Conservation (phyloP, 1,140 invertebrate genomes). For the Heliothis virescens region DNA sequence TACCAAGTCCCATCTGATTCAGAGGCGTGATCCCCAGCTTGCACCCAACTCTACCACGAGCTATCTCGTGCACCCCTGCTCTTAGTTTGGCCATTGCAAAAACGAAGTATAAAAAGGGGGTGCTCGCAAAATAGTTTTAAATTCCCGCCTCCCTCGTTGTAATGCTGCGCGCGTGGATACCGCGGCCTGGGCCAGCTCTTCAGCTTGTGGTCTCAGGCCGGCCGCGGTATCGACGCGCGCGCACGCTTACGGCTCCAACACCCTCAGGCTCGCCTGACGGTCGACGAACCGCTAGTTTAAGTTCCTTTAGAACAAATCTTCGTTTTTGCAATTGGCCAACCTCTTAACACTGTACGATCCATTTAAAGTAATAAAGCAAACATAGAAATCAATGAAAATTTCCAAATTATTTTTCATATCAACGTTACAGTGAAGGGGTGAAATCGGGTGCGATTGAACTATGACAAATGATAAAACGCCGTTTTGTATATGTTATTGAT, state of each 20-base stretch:
- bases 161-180: conserved; percentile 49
- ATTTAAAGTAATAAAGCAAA: conserved; percentile 52
- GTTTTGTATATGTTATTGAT: conserved; percentile 42
- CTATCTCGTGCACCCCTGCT: conserved; percentile 89
- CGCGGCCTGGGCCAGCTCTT: background rate
- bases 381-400: conserved; percentile 45
- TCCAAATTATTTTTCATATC: conserved; percentile 66
- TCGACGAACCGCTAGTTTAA: conserved; percentile 74
- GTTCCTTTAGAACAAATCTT: conserved; percentile 85
- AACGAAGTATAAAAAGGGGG: conserved; percentile 88
- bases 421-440: conserved; percentile 84
- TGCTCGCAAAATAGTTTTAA: conserved; percentile 85
- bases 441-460: conserved; percentile 72
- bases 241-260: conserved; percentile 61
- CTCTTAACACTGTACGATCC: conserved; percentile 82
- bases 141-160: conserved; percentile 81
- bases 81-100: conserved; percentile 90
- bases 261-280: conserved; percentile 55
- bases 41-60: conserved; percentile 88
- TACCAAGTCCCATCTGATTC: conserved; percentile 86
- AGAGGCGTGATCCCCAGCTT: conserved; percentile 88
- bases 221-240: conserved; percentile 23
- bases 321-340: conserved; percentile 87
- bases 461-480: conserved; percentile 54
- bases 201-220: conserved; percentile 4